Base-by-base conservation (phyloP, 92 coral and sea anemone genomes). In the Epizoanthus stellaris region DNA sequence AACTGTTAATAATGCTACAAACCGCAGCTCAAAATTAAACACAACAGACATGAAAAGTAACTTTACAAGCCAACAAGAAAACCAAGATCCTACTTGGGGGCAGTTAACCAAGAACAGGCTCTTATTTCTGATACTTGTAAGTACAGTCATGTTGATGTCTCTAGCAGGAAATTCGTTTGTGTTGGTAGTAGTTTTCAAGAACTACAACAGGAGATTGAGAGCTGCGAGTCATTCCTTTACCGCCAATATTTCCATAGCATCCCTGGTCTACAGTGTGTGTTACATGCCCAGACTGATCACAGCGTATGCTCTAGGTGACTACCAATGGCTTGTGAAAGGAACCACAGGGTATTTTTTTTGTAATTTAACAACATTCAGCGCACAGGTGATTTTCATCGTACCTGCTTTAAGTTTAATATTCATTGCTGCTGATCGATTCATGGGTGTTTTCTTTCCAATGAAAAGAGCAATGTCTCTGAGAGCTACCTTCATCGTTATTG, bases 161-260 rank as follows among this genome's bases (percentile, higher is more conserved):
- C 60, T 72, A 9, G 23, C n/a, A 3, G 77, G 77, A n/a, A 72
- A 72, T 40, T 72, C 77, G 34, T 57, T 72, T 12, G 77, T 72
- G 6, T 17, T 72, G 59, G 17, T 20, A n/a, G 77, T 57, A 19
- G 39, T 72, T 34, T 72, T n/a, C 21, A 49, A 19, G 25, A 72
- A 47, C 59, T 49, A 47, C 58, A 45, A 20, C 34, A 72, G 23
- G 57, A 72, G 17, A 12, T 43, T 72, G 17, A 72, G 52, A 72
- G 57, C 77, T 25, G 59, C 77, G 23, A 72, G 77, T 40, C 47
- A 72, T 10, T 72, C 47, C 49, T 72, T 47, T 57, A 72, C 47
- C 10, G 77, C 60, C 17, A 72, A 72, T n/a, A 72, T 72, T 57
- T 72, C 77, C 34, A 72, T 72, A 43, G 77, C 77, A 5, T 72